phyloP scores from a whole-genome alignment of 2,888 invertebrate species.

The Operophtera brumata region DNA sequence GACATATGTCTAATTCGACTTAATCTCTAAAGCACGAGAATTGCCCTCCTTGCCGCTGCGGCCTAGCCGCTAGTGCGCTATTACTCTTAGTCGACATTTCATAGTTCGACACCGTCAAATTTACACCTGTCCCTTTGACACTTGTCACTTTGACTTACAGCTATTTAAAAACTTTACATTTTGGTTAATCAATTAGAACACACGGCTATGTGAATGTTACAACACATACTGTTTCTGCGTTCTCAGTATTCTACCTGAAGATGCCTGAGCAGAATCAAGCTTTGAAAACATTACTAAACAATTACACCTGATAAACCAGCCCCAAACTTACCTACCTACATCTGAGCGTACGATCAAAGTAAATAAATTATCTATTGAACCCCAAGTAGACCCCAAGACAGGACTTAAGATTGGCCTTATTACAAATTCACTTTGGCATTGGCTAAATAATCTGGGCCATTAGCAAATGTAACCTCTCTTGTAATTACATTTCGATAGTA shows the following conservation, averaged over 20 bases:
- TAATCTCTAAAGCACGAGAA: too few species aligned
- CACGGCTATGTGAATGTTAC: too few species aligned
- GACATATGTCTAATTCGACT: too few species aligned
- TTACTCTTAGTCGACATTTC: too few species aligned
- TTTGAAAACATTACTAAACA: slow-evolving; percentile 22
- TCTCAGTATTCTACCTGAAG: not conserved
- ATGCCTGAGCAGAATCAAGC: slow-evolving; percentile 3
- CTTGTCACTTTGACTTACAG: too few species aligned
- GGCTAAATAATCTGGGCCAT: slow-evolving; percentile 60
- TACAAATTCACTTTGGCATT: slow-evolving; percentile 70
- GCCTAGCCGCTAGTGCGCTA: too few species aligned
- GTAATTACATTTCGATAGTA: slow-evolving; percentile 68
- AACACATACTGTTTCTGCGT: too few species aligned
- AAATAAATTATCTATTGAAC: slow-evolving; percentile 59
- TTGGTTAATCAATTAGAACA: too few species aligned
- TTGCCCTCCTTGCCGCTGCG: too few species aligned
- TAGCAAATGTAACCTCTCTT: slow-evolving; percentile 54
- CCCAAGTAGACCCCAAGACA: slow-evolving; percentile 39
- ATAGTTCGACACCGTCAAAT: too few species aligned
- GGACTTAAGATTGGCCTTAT: slow-evolving; percentile 60
- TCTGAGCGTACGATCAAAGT: slow-evolving; percentile 47
- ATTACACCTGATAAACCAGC: slow-evolving; percentile 38
- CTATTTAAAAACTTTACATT: too few species aligned
- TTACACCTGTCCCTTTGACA: too few species aligned
- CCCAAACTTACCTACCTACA: slow-evolving; percentile 33